Conservation (phyloP, 2,113 vertebrate species). For the Notothenia coriiceps region DNA sequence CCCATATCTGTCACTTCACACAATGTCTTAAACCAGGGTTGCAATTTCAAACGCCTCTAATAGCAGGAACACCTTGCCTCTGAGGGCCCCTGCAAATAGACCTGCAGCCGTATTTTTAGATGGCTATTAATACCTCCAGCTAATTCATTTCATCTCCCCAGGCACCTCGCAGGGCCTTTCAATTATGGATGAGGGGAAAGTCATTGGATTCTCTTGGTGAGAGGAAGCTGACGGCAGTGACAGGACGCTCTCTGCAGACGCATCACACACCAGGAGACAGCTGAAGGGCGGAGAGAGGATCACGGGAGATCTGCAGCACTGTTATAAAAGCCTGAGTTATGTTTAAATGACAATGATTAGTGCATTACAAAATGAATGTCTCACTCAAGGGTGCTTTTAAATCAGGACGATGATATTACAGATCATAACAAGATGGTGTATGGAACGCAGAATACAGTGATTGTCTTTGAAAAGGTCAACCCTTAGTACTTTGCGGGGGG, state of each 20-base stretch:
- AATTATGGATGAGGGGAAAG: slow-evolving; percentile 85
- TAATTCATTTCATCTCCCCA: slow-evolving; percentile 84
- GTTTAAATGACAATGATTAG: background rate
- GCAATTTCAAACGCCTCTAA: slow-evolving; percentile 48
- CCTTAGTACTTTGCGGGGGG: background rate
- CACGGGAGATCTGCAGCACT: background rate
- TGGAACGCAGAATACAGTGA: background rate
- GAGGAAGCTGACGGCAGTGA: slow-evolving; percentile 70
- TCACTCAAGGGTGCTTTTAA: background rate
- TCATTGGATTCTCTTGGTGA: slow-evolving; percentile 78
- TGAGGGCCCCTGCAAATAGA: slow-evolving; percentile 75
- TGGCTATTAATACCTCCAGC: slow-evolving; percentile 81
- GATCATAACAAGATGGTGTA: background rate
- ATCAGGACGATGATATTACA: background rate
- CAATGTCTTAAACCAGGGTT: slow-evolving; percentile 24
- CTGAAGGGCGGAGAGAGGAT: slow-evolving; percentile 54
- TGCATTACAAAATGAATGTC: background rate
- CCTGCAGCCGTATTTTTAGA: slow-evolving; percentile 81
- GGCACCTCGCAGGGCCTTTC: slow-evolving; percentile 81
- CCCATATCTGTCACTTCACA: slow-evolving; percentile 14
- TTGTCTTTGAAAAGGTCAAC: background rate
- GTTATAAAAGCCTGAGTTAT: slow-evolving; percentile 9
- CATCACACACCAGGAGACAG: slow-evolving; percentile 58
- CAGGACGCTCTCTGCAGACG: slow-evolving; percentile 65
- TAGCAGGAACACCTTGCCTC: slow-evolving; percentile 64